Evolutionary conservation across 2,797 vertebrate species (phyloP).

Genomic region (Apogon talboti): DNA sequence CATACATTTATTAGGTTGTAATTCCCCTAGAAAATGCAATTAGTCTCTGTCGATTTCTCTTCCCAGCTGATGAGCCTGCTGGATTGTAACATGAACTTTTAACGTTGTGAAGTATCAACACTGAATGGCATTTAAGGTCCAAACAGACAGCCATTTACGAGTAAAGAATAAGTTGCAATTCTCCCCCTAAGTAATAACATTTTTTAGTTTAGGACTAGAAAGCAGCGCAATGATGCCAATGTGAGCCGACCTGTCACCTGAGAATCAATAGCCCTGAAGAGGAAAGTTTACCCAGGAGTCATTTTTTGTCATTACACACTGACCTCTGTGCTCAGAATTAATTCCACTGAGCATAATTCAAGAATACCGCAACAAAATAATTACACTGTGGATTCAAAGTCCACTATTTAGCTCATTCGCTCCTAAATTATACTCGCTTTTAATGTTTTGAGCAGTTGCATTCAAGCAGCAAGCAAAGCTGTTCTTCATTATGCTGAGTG

Average conservation of each 20-base stretch:
- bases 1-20: constrained; percentile 36
- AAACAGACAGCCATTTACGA: constrained; percentile 30
- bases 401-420: constrained; percentile 14
- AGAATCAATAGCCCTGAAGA: constrained; percentile 30
- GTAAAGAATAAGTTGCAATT: constrained; percentile 24
- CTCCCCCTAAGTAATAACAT: constrained; percentile 24
- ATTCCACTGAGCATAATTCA: constrained; percentile 2
- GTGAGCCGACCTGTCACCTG: constrained; percentile 19
- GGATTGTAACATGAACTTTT: constrained; percentile 33
- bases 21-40: constrained; percentile 31
- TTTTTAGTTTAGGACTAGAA: constrained; percentile 18
- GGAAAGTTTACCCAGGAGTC: constrained; percentile 6
- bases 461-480: constrained; percentile 7
- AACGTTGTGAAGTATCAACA: constrained; percentile 17
- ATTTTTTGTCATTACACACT: constrained; percentile 8
- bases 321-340: neutral
- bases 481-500: constrained; percentile 22
- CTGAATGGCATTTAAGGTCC: constrained; percentile 22
- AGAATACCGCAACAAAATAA: constrained; percentile 1
- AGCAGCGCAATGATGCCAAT: constrained; percentile 14
- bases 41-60: constrained; percentile 26
- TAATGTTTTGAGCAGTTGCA: constrained; percentile 8
- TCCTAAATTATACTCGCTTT: constrained; percentile 9
- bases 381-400: constrained; percentile 8
- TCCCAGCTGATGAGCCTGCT: no score